Percentiles rank a stretch among this genome's conserved stretches.
Evolutionary conservation across 2,113 vertebrate species (phyloP).

Genomic region (Cyprinodon tularosa): DNA sequence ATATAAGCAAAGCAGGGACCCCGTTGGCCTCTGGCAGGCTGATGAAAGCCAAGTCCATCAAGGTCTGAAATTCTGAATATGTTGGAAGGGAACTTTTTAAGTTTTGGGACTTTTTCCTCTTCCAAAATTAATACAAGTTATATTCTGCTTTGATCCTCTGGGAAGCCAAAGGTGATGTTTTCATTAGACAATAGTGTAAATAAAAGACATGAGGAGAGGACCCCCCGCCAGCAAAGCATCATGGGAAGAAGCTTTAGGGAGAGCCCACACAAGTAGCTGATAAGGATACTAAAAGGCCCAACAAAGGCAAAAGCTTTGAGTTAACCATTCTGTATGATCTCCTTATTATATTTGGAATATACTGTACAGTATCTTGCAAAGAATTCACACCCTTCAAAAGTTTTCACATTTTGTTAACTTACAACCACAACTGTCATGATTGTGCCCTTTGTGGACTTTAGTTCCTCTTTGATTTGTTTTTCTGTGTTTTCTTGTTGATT

Average conservation of each 20-base stretch:
- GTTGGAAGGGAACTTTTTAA: slow-evolving; percentile 37
- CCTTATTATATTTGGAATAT: slow-evolving; percentile 30
- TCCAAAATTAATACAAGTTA: slow-evolving; percentile 71
- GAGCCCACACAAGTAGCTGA: slow-evolving; percentile 76
- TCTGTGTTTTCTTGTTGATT: no score
- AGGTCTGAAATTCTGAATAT: slow-evolving; percentile 49
- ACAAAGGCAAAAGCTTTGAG: slow-evolving; percentile 57
- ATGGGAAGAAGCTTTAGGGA: slow-evolving; percentile 72
- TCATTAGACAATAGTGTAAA: slow-evolving; percentile 70
- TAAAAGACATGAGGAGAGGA: slow-evolving; percentile 60
- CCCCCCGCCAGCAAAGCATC: slow-evolving; percentile 63
- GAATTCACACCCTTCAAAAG: no score
- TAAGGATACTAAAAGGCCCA: slow-evolving; percentile 58
- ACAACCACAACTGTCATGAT: not conserved
- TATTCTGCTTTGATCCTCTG: slow-evolving; percentile 61
- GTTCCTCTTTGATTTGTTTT: no score
- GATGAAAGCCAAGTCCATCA: slow-evolving; percentile 57
- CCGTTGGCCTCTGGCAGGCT: slow-evolving; percentile 45
- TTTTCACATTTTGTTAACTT: not conserved
- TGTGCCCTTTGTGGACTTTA: no score
- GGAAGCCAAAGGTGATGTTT: slow-evolving; percentile 77
- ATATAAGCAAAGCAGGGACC: slow-evolving; percentile 65
- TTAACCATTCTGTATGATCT: slow-evolving; percentile 39
- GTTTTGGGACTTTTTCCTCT: slow-evolving; percentile 18
- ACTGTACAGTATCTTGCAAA: not conserved